Evolutionary conservation across 2,888 invertebrate species (phyloP), one percentile per base, ranked within the genome.

Genomic region (Caenorhabditis sp.): DNA sequence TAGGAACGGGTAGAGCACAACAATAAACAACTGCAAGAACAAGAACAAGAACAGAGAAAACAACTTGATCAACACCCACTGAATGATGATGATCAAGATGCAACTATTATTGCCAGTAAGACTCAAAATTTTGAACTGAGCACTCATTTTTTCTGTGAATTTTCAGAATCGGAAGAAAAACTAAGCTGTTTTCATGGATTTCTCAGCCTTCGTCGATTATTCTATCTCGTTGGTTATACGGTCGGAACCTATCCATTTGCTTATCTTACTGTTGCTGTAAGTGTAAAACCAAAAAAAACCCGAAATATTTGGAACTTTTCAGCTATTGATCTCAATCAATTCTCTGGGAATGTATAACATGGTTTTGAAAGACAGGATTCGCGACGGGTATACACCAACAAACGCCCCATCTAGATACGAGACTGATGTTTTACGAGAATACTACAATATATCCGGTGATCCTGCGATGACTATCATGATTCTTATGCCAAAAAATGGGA

Each of bases 351-450:
- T 80, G 80, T 76, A 75, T 59, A 66, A 63, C 31, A 81, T 82
- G 71, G 72, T 76, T 27, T 68, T 82, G 58, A 82, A 82, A 76
- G 86, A 86, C 68, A 73, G 82, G 50, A 85, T 86, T 43, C 83
- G 86, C 10, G 86, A 86, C 65, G 86, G 86, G 37, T 86, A 86
- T 76, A 86, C 86, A 17, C 86, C 86, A 10, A 78, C 81, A 37
- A 85, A 87, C 67, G 85, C 86, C 19, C 86, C 85, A 26, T 83
- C 83, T n/a, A 55, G 23, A 19, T 26, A 58, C 43, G 17, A n/a
- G 0, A 21, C 51, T 8, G 23, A 26, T 26, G 17, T 26, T 57
- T 76, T 21, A 53, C 69, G 76, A 27, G 69, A 76, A 49, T 72
- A 69, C 59, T 76, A 70, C 21, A 70, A 69, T 64, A 68, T 77